Base-by-base conservation (phyloP, 2,797 vertebrate species). In the Anguilla pacifica region DNA sequence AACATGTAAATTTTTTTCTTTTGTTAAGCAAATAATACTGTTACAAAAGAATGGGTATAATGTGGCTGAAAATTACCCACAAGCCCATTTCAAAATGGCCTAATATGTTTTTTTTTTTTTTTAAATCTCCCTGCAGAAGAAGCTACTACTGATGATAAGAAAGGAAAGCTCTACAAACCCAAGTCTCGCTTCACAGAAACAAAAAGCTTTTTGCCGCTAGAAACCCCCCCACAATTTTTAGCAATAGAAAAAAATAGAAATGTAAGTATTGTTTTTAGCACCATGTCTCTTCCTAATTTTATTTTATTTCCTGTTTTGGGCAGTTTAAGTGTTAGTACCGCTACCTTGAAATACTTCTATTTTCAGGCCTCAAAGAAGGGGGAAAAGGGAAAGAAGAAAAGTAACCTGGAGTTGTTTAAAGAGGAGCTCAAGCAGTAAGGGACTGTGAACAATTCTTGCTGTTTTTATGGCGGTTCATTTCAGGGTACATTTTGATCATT, bases 341-440 rank as follows among this genome's bases (percentile, higher is more conserved):
- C 7, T 79, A 7, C 86, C 0, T 0, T 53, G 4, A 35, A 31
- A 72, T 31, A 11, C 13, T 39, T 92, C 1, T 91, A 93, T 92
- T 93, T 94, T 57, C 83, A 99, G 98, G 91, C 96, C 91, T 89
- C 94, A 87, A 99, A 99, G 95, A 99, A 98, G 94, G 92, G 87
- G 89, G 98, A 99, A 91, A 99, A 99, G 92, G 99, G 99, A 94
- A 99, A 99, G 96, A 99, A 99, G 94, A 99, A 99, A 94, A 99
- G 99, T 93, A 99, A 99, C 95, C 95, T 99, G 95, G 99, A 99
- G 92, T 98, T 99, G 86, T 99, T 99, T 89, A 99, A 99, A 95
- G 99, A 99, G 96, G 99, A 99, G 94, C 94, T 99, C 61, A 99
- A 99, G 93, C 98, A 99, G 99, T 99, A 96, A 95, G 98, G 96